phyloP scores from a whole-genome alignment of 2,888 invertebrate genomes.

The Eudemis profundana region DNA sequence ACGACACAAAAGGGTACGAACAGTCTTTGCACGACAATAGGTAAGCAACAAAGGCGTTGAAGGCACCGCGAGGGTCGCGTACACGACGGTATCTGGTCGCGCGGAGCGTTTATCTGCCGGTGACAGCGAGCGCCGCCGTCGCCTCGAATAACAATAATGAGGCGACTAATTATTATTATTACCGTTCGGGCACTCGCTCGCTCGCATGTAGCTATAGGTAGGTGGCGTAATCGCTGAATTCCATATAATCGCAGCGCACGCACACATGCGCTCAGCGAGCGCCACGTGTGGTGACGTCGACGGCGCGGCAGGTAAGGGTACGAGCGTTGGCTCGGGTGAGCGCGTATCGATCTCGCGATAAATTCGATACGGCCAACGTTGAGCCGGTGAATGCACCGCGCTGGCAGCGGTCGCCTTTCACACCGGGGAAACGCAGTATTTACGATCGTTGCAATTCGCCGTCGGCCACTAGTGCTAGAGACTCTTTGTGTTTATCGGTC shows the following conservation, averaged over 20 bases:
- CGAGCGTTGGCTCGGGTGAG: conserved; percentile 60
- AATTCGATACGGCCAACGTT: conserved; percentile 74
- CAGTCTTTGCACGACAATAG: conserved; percentile 61
- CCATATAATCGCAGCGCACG: conserved; percentile 68
- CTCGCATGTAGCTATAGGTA: conserved; percentile 54
- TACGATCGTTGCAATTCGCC: conserved; percentile 62
- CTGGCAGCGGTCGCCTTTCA: conserved; percentile 72
- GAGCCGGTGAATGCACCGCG: conserved; percentile 74
- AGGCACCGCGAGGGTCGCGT: conserved; percentile 54
- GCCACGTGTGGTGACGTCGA: conserved; percentile 77
- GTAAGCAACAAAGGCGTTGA: conserved; percentile 54
- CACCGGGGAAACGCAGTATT: conserved; percentile 71
- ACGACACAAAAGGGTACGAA: conserved; percentile 57
- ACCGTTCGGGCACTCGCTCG: conserved; percentile 60
- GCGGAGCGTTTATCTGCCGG: conserved; percentile 68
- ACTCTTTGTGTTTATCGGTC: conserved; percentile 50
- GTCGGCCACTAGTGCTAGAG: conserved; percentile 50
- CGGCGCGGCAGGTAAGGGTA: conserved; percentile 64
- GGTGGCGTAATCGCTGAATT: conserved; percentile 79
- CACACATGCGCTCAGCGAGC: conserved; percentile 58
- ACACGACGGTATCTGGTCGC: conserved; percentile 60
- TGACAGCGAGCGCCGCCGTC: conserved; percentile 60
- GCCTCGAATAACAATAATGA: conserved; percentile 72
- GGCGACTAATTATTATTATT: conserved; percentile 78
- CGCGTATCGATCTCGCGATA: conserved; percentile 78